Percentiles rank a stretch among this genome's conserved stretches.
phyloP scores from a whole-genome alignment of 1,140 invertebrate genomes.

The Diabrotica virgifera region DNA sequence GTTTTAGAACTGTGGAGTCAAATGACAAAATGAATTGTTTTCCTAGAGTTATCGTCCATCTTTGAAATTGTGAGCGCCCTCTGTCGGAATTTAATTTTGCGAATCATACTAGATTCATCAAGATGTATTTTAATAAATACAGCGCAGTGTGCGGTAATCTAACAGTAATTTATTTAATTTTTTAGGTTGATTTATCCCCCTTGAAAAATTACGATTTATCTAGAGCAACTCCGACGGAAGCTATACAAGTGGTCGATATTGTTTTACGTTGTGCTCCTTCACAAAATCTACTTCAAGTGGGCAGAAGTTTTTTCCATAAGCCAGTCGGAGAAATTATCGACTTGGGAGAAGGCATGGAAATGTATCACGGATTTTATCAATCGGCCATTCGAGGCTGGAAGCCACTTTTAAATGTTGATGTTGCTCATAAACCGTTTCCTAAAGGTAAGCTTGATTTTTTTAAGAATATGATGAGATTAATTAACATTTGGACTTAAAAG shows the following conservation, averaged over 20 bases:
- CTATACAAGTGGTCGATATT: constrained; percentile 77
- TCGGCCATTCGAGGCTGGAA: constrained; percentile 69
- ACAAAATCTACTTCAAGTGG: constrained; percentile 46
- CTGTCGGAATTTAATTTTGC: too few species aligned
- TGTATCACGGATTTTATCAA: constrained; percentile 72
- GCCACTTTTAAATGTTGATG: constrained; percentile 74
- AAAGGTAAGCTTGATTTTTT: constrained; percentile 22
- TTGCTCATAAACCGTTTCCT: constrained; percentile 59
- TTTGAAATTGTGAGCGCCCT: too few species aligned
- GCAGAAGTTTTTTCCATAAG: constrained; percentile 48
- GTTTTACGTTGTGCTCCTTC: constrained; percentile 65
- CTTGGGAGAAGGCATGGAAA: constrained; percentile 54
- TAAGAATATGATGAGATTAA: too few species aligned
- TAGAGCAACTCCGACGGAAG: constrained; percentile 57
- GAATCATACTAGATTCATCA: too few species aligned
- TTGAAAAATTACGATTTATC: constrained; percentile 23
- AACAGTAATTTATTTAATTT: not conserved
- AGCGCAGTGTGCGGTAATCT: constrained; percentile 14
- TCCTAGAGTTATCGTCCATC: too few species aligned
- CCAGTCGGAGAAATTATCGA: constrained; percentile 33
- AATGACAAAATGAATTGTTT: too few species aligned
- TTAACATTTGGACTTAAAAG: too few species aligned
- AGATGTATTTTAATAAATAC: constrained; percentile 24
- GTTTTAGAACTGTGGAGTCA: too few species aligned
- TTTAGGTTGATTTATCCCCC: constrained; percentile 11